Evolutionary conservation across 1,140 invertebrate genomes (phyloP).

Genomic region (Drosophila orena): DNA sequence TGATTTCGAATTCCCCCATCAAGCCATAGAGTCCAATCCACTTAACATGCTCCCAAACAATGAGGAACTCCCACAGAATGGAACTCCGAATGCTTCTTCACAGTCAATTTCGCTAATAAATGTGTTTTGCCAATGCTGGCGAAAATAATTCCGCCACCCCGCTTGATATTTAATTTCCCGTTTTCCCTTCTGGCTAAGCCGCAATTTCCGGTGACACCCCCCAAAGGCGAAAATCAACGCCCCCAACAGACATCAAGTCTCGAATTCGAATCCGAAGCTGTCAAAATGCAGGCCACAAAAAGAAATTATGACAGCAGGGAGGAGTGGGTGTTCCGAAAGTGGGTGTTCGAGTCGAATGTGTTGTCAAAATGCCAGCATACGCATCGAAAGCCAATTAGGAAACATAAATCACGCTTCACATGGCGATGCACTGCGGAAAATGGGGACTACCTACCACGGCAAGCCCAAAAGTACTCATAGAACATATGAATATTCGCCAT

Average conservation of each 20-base stretch:
- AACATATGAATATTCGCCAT: too few species aligned
- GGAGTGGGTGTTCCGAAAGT: conserved; percentile 14
- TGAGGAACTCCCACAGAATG: conserved; percentile 5
- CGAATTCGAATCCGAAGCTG: conserved; percentile 61
- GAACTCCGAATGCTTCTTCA: conserved; percentile 50
- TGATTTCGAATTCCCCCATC: not conserved
- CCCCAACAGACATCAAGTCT: conserved; percentile 72
- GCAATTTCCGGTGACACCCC: conserved; percentile 77
- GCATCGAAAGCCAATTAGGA: conserved; percentile 79
- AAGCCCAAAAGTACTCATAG: too few species aligned
- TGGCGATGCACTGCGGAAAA: conserved; percentile 23
- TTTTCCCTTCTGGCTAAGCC: conserved; percentile 43
- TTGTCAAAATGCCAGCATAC: conserved; percentile 64
- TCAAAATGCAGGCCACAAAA: conserved; percentile 61
- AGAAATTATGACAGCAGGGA: conserved; percentile 64
- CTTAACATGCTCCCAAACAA: conserved; percentile 48
- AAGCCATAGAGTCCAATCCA: conserved; percentile 46
- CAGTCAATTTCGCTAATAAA: conserved; percentile 73
- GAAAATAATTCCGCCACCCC: conserved; percentile 35
- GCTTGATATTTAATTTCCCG: conserved; percentile 68
- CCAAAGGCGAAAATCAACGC: conserved; percentile 30
- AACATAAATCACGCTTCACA: conserved; percentile 75
- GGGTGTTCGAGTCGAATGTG: conserved; percentile 4
- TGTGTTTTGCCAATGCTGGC: conserved; percentile 51
- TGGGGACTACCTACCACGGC: too few species aligned